Evolutionary conservation across 2,797 vertebrate species (phyloP), one percentile per base, ranked within the genome.

Genomic region (Otus scops): DNA sequence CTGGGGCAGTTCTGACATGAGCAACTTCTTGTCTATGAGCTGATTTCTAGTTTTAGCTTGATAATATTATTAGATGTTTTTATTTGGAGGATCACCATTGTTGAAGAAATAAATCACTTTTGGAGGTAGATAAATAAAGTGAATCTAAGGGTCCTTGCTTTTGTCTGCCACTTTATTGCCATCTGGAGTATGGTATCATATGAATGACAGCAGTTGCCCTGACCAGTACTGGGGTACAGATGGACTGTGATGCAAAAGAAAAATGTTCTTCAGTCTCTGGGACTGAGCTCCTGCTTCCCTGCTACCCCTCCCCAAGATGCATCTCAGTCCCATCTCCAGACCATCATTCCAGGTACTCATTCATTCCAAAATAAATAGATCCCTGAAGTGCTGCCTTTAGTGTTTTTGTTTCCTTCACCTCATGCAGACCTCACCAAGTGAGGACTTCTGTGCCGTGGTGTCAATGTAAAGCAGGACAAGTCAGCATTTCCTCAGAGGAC

Each of bases 401-500:
- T 26, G 16, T 1, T 54, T 74, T 70, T 43, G 5, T 60, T 80
- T 68, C 16, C 53, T 51, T 88, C 21, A 39, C 20, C 21, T 68
- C 43, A 27, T 14, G 28, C 15, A 56, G 28, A 89, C 7, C 18
- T 88, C 68, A 73, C 10, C 48, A 67, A 48, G 16, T 7, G 32
- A 83, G 13, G 23, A 56, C 5, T 45, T 64, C 22, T 22, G 12
- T 47, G 23, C 41, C 38, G 36, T 39, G n/a, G 30, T 51, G 38
- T 8, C 53, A 57, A 2, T 0, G 0, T 20, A 21, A 5, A 50
- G 23, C 1, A 1, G 23, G 26, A 3, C 22, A 88, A 77, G 32
- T 34, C 19, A 67, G 18, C 13, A 8, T 43, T 76, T 90, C 27
- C 36, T 80, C 34, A 43, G 19, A 74, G 27, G 8, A 75, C 30